Evolutionary conservation across 1,140 invertebrate genomes (phyloP), one percentile per base, ranked within the genome.

Genomic region (Zaprionus inermis): DNA sequence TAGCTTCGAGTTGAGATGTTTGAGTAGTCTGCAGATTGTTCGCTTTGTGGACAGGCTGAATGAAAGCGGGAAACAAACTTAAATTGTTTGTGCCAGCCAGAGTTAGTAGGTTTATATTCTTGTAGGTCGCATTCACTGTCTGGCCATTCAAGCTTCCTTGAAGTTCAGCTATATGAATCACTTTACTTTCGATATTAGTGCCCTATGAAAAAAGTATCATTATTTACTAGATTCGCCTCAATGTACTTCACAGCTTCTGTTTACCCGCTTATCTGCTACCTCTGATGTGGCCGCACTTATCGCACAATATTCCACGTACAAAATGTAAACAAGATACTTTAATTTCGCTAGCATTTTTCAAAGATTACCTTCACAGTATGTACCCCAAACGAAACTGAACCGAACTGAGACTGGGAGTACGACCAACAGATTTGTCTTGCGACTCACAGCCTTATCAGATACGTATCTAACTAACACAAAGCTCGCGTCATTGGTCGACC

Each of bases 61-160:
- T n/a, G 18, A 20, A 3, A 22, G 16, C 18, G 3, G 44, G 16
- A 0, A 73, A 49, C 4, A 60, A 12, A 24, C 12, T 72, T 0
- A 56, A 38, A n/a, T 61, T 60, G 0, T 36, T 22, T 51, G 38
- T 61, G 6, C 49, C 30, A 1, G 38, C n/a, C 14, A 73, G 14
- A 56, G 60, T 60, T 0, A 73, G 6, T 14, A 16, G 20, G 5
- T 51, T 55, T 18, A 73, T 73, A 18, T 69, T 22, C n/a, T 73
- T 73, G 14, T 69, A 73, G 34, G 65, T 73, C 7, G 71, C 71
- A 51, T 73, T 73, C n/a, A 73, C 28, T 20, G 20, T 22, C 20
- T 56, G 6, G 2, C 16, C 38, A 2, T 65, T 65, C 7, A 68
- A 18, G 11, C 24, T 69, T 0, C 71, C 71, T 11, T 61, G 56